These are phyloP conservation scores for Pseudopodoces humilis DNA, from an alignment of 2,113 vertebrate genomes.

Conservation along the genomic window DNA sequence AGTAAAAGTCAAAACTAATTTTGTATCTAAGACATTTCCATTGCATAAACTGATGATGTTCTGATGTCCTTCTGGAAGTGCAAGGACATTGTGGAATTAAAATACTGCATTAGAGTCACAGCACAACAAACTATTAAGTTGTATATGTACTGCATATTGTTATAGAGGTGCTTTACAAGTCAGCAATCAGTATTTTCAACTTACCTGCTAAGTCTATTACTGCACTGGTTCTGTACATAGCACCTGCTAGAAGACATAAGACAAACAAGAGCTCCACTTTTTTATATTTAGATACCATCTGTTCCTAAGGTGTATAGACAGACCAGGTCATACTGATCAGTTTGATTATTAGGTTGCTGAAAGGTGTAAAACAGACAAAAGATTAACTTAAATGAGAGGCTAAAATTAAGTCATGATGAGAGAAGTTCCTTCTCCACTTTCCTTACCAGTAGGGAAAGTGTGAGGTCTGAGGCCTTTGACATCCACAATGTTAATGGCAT, in stretches of 20 bases:
- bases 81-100: neutral
- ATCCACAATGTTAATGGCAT: neutral
- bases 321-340: neutral
- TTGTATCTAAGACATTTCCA: neutral
- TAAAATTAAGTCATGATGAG: neutral
- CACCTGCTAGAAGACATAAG: neutral
- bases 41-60: neutral
- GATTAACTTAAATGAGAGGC: neutral
- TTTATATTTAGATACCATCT: neutral
- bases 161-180: slow-evolving; percentile 17
- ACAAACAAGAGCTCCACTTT: neutral
- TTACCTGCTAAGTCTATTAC: slow-evolving; percentile 9
- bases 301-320: neutral
- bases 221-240: neutral
- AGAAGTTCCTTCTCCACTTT: neutral
- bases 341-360: neutral
- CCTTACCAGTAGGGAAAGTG: neutral
- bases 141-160: slow-evolving; percentile 22
- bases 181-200: slow-evolving; percentile 17
- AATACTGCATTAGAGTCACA: slow-evolving; percentile 10
- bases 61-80: slow-evolving; percentile 1
- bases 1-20: slow-evolving; percentile 24
- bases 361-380: neutral
- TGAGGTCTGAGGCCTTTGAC: neutral
- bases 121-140: slow-evolving; percentile 15